Evolutionary conservation across 1,140 invertebrate species (phyloP).

Genomic region (Rhizoglyphus robini): DNA sequence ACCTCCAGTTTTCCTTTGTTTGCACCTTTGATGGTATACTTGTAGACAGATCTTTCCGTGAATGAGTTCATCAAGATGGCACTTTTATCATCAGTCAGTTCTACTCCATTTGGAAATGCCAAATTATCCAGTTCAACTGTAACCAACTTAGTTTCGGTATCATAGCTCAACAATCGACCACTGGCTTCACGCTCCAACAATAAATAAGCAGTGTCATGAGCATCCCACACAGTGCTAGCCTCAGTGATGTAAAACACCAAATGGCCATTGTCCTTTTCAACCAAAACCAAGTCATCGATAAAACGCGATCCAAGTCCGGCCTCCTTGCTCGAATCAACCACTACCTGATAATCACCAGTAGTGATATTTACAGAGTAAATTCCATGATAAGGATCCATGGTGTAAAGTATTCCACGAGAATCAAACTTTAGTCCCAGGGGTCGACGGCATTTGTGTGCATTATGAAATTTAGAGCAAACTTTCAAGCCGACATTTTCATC

Average conservation of each 20-base stretch:
- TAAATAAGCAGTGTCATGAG: neutral
- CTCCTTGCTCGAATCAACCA: neutral
- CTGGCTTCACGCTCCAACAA: constrained; percentile 4
- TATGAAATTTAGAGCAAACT: neutral
- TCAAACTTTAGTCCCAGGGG: constrained; percentile 62
- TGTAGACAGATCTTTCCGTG: no score
- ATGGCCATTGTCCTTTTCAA: neutral
- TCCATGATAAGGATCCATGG: constrained; percentile 64
- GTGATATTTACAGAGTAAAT: constrained; percentile 4
- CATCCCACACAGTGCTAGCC: constrained; percentile 16
- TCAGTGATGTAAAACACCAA: constrained; percentile 17
- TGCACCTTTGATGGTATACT: no score
- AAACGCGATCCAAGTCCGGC: neutral
- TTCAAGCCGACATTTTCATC: neutral
- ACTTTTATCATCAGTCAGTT: constrained; percentile 51
- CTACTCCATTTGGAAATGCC: constrained; percentile 33
- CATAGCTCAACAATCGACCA: constrained; percentile 18
- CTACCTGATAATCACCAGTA: neutral
- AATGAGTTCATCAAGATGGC: no score
- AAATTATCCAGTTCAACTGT: neutral
- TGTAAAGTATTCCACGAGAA: constrained; percentile 52
- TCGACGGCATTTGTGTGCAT: constrained; percentile 51
- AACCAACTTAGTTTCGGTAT: constrained; percentile 7
- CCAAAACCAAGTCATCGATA: constrained; percentile 19
- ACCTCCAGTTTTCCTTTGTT: no score